These are phyloP conservation scores for Opisthograptis luteolata DNA, from an alignment of 2,888 invertebrate species.

Conservation along the genomic window DNA sequence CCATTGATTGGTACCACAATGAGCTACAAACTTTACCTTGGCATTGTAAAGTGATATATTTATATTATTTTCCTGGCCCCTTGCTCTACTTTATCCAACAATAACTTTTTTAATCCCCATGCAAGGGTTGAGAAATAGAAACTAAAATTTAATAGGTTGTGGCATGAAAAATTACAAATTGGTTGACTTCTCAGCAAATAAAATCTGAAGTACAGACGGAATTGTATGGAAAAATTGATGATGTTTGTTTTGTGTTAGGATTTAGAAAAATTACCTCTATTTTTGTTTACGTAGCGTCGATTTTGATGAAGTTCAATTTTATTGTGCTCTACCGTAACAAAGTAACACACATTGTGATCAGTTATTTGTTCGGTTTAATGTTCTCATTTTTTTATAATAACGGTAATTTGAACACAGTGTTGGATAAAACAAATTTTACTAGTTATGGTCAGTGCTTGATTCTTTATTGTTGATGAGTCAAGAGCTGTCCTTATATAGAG, in stretches of 20 bases:
- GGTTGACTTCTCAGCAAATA: slow-evolving; percentile 63
- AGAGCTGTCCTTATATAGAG: too few species aligned
- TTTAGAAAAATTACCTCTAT: slow-evolving; percentile 36
- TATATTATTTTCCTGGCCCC: slow-evolving; percentile 75
- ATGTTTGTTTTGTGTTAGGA: slow-evolving; percentile 52
- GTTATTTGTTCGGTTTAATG: too few species aligned
- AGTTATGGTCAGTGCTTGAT: too few species aligned
- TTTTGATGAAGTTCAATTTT: slow-evolving; percentile 1
- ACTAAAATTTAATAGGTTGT: slow-evolving; percentile 51
- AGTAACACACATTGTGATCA: not conserved
- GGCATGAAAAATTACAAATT: slow-evolving; percentile 76
- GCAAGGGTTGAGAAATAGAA: slow-evolving; percentile 48
- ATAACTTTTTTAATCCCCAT: slow-evolving; percentile 62
- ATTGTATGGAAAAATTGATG: slow-evolving; percentile 54
- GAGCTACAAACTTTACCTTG: slow-evolving; percentile 70
- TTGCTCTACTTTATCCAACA: slow-evolving; percentile 57
- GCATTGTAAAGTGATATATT: slow-evolving; percentile 81
- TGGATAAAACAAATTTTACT: too few species aligned
- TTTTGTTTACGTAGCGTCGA: slow-evolving; percentile 2
- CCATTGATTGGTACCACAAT: slow-evolving; percentile 78
- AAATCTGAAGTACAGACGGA: slow-evolving; percentile 36
- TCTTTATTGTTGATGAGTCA: too few species aligned
- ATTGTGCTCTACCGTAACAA: slow-evolving; percentile 9
- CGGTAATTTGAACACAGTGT: too few species aligned
- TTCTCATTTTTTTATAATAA: too few species aligned